A percentile compares a stretch with the other conserved stretches of the same genome.
Evolutionary conservation across 1,140 invertebrate species (phyloP).

Genomic region (Acyrthosiphon pisum): DNA sequence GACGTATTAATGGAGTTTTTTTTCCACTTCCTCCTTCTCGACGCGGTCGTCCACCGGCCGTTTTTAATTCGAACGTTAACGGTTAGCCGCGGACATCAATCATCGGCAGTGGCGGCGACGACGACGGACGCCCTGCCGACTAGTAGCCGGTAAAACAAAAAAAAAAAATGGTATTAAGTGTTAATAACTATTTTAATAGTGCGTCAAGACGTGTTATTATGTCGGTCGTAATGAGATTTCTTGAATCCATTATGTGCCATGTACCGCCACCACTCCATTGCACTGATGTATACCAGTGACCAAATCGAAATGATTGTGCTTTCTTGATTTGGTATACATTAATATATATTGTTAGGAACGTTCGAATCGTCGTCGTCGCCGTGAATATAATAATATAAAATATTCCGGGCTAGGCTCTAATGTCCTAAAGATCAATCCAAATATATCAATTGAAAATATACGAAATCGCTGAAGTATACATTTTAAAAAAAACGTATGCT

Average conservation of each 20-base stretch:
- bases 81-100: conserved; percentile 52
- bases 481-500: not conserved
- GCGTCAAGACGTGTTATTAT: conserved; percentile 52
- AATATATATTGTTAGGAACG: too few relatives aligned
- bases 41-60: not conserved
- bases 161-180: conserved; percentile 33
- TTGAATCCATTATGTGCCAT: conserved; percentile 49
- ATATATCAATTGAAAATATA: not conserved
- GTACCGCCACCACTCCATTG: not conserved
- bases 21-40: not conserved
- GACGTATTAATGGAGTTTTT: conserved; percentile 41
- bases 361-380: not conserved
- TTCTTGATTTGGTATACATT: conserved; percentile 19
- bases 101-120: conserved; percentile 17
- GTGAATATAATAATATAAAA: not conserved
- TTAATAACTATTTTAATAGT: conserved; percentile 55
- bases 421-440: not conserved
- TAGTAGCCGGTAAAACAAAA: conserved; percentile 38
- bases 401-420: not conserved
- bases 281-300: conserved; percentile 7
- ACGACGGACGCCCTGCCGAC: not conserved
- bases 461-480: not conserved
- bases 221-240: conserved; percentile 53
- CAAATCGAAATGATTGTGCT: conserved; percentile 47
- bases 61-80: conserved; percentile 45